A percentile compares a stretch with the other conserved stretches of the same genome.
These are phyloP conservation scores for Spodoptera frugiperda DNA, from an alignment of 1,140 invertebrate species.

Conservation along the genomic window DNA sequence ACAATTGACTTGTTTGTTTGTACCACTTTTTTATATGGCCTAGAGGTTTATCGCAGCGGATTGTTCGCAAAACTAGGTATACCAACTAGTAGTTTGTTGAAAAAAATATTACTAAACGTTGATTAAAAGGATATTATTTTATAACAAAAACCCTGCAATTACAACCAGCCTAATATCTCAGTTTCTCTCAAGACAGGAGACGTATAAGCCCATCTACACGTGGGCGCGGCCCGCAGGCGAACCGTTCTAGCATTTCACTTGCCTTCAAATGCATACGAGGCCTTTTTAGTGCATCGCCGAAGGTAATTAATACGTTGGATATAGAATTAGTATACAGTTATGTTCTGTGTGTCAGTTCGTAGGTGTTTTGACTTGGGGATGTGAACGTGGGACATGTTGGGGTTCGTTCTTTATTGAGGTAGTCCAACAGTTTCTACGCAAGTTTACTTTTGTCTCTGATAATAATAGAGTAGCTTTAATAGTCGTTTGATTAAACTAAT, in stretches of 20 bases:
- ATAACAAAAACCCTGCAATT: neutral
- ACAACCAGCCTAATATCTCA: conserved; percentile 39
- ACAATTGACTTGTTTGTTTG: no score
- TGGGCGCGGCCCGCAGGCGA: conserved; percentile 67
- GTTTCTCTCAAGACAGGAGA: conserved; percentile 58
- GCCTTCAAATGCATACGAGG: conserved; percentile 36
- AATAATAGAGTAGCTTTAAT: no score
- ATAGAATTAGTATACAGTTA: neutral
- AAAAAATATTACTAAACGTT: no score
- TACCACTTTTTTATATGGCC: no score
- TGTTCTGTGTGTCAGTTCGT: conserved; percentile 6
- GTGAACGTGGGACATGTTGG: neutral
- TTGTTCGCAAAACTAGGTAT: no score
- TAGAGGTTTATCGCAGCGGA: no score
- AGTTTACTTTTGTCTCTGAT: no score
- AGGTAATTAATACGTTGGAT: conserved; percentile 57
- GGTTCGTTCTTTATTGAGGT: no score
- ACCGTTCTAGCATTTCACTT: conserved; percentile 56
- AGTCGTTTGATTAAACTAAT: no score
- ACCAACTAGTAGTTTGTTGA: no score
- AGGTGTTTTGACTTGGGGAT: neutral
- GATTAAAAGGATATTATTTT: no score
- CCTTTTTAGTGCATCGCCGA: conserved; percentile 60
- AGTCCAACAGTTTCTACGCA: no score
- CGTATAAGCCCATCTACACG: conserved; percentile 61